Percentiles rank a stretch among this genome's conserved stretches.
Conservation (phyloP, 2,113 vertebrate species). For the Cavia porcellus region DNA sequence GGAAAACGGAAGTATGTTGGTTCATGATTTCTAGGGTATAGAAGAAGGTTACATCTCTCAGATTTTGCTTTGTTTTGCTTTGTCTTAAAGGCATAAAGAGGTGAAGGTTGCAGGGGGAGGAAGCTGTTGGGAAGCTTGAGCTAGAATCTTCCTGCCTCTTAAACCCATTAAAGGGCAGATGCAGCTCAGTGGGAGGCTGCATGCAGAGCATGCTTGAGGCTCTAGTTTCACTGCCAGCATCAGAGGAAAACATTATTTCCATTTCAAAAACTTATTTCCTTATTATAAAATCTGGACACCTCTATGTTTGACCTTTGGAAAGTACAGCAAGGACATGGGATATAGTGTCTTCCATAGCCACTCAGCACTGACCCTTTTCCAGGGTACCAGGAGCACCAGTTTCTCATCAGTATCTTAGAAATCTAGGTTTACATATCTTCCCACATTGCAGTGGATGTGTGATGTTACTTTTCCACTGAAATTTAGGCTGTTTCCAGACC, state of each 20-base stretch:
- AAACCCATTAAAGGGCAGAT: not conserved
- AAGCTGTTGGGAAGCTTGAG: not conserved
- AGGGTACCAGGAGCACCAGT: not conserved
- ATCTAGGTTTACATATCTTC: not conserved
- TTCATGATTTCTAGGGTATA: constrained; percentile 42
- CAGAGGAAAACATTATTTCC: constrained; percentile 37
- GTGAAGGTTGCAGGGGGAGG: not conserved
- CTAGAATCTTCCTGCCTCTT: constrained; percentile 27
- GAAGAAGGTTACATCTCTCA: constrained; percentile 6
- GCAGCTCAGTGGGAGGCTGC: not conserved
- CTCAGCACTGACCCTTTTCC: not conserved
- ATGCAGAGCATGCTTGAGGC: too few relatives aligned
- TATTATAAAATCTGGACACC: not conserved
- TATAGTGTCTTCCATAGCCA: not conserved
- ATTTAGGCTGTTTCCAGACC: constrained; percentile 11
- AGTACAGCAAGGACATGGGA: not conserved
- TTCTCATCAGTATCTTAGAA: not conserved
- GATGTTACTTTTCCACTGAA: not conserved
- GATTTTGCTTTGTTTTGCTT: constrained; percentile 54
- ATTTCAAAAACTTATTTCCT: constrained; percentile 18
- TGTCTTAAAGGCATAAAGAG: constrained; percentile 29
- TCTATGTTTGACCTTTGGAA: not conserved
- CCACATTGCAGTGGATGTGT: not conserved
- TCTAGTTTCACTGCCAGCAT: not conserved
- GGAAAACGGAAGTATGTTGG: constrained; percentile 34